Base-by-base conservation (phyloP, 1,140 invertebrate species). In the Venturia canescens region DNA sequence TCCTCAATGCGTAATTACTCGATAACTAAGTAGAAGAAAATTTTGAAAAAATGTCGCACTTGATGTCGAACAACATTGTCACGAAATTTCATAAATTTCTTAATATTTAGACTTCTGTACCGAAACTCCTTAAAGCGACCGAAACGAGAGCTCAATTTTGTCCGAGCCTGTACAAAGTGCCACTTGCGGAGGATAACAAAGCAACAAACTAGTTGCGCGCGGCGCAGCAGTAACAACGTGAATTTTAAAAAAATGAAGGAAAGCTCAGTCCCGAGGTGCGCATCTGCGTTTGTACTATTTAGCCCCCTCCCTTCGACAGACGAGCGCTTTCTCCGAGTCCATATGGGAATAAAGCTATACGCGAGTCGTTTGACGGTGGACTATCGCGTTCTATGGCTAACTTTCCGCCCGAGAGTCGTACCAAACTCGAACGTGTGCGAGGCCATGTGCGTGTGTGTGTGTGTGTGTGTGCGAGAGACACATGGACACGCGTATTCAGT, bases 261-360 rank as follows among this genome's bases (percentile, higher is more conserved):
- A 53, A 53, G n/a, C n/a, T 53, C 50, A 53, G 16, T 53, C 50
- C n/a, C 6, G 16, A 21, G 50, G n/a, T 53, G n/a, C 50, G 50
- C 50, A 53, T 53, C 50, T 53, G n/a, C n/a, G 50, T 53, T 53
- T 53, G 50, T 53, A 53, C 50, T 53, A 53, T 53, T 53, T 53
- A 3, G 11, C 18, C n/a, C 50, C 50, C 16, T 53, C 50, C n/a
- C 50, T 3, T 21, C 2, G 18, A n/a, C 18, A n/a, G 16, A 53
- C n/a, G 50, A 18, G 6, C 50, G 50, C 50, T 53, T 53, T 53
- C 50, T 53, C 50, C 18, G 11, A 15, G 16, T 53, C n/a, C 50
- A 53, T 53, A 53, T 53, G 50, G 50, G 50, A 53, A 53, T 53
- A 0, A 53, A 53, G n/a, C 50, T n/a, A 53, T 53, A 53, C 50